Conservation (phyloP, 2,888 invertebrate species). For the Limnephilus lunatus region DNA sequence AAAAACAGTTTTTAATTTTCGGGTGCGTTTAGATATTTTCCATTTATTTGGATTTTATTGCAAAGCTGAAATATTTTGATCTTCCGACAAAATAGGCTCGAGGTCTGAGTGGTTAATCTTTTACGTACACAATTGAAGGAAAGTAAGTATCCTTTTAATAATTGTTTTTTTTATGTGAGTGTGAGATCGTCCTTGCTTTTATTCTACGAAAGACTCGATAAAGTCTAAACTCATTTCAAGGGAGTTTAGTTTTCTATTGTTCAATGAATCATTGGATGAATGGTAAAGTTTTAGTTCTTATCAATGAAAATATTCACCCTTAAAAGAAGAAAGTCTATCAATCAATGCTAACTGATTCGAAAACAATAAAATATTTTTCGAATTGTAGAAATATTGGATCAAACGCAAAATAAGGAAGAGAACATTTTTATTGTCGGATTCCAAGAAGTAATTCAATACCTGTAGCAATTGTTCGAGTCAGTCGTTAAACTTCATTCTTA, state of each 20-base stretch:
- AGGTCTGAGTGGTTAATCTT: background rate
- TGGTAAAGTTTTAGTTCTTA: background rate
- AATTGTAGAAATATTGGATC: background rate
- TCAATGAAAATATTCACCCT: background rate
- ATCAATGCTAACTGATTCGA: background rate
- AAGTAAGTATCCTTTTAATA: background rate
- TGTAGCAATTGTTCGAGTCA: background rate
- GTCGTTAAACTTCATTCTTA: background rate
- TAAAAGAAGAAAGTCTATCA: background rate
- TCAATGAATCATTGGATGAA: background rate
- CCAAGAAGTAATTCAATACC: background rate
- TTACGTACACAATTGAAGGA: background rate
- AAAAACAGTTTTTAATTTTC: no score
- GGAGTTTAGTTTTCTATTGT: background rate
- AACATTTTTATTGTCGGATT: background rate
- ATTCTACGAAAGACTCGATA: background rate
- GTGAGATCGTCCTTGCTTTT: background rate
- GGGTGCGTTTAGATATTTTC: no score
- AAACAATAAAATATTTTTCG: background rate
- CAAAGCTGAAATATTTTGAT: no score
- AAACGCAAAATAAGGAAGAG: background rate
- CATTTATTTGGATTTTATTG: no score
- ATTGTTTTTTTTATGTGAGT: background rate
- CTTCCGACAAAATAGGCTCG: no score
- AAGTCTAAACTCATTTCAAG: background rate